phyloP scores from a whole-genome alignment of 2,797 vertebrate species.

The Dermochelys coriacea region DNA sequence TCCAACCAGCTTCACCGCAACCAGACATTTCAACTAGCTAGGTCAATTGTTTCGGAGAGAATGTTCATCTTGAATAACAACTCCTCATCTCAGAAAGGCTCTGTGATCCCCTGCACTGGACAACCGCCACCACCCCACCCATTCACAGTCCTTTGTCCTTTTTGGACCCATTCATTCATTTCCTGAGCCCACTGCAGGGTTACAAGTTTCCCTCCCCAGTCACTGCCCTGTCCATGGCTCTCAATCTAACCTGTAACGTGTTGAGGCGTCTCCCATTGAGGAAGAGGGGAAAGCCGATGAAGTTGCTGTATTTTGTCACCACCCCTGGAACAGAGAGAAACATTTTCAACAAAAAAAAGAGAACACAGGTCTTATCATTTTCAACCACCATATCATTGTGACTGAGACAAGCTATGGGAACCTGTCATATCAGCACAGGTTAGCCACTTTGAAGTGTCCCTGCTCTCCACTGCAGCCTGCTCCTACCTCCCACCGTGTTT shows the following conservation, averaged over 20 bases:
- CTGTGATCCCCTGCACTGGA: not conserved
- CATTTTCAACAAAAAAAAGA: not conserved
- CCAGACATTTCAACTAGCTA: not conserved
- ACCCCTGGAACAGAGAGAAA: constrained; percentile 84
- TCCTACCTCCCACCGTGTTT: not conserved
- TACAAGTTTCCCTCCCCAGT: not conserved
- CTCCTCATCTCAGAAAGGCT: not conserved
- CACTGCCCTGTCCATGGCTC: not conserved
- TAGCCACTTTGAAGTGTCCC: not conserved
- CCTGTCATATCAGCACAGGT: not conserved
- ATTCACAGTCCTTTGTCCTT: not conserved
- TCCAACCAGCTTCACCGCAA: not conserved
- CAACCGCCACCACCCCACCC: not conserved
- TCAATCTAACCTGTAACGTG: constrained; percentile 89
- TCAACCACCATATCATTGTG: not conserved
- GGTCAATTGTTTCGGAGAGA: not conserved
- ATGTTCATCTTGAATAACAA: not conserved
- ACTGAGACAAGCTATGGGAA: not conserved
- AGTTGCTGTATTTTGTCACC: constrained; percentile 98
- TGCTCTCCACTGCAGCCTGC: not conserved
- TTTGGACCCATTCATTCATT: not conserved
- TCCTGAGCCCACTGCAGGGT: not conserved
- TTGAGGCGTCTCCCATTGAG: constrained; percentile 93
- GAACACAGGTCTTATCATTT: not conserved
- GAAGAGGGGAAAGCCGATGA: constrained; percentile 95